Conservation (phyloP, 1,140 invertebrate genomes). For the Agrilus planipennis region DNA sequence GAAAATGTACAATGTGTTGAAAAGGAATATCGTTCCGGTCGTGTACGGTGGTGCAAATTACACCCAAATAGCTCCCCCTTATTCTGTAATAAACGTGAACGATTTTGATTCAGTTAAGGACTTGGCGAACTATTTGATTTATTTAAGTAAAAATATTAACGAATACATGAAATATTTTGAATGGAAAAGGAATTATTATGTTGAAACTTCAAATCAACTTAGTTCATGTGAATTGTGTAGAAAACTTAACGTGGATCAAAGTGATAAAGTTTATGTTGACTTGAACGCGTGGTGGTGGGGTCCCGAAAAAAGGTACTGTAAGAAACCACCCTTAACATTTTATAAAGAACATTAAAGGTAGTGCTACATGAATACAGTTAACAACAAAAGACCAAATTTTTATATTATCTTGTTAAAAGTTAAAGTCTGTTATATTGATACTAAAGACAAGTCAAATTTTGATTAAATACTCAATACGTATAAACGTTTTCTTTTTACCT, state of each 20-base stretch:
- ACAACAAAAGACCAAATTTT: no score
- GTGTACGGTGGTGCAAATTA: slow-evolving; percentile 44
- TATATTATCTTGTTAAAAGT: no score
- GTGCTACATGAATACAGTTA: no score
- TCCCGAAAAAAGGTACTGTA: neutral
- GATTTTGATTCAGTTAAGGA: slow-evolving; percentile 37
- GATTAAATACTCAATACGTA: no score
- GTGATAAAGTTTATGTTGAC: slow-evolving; percentile 7
- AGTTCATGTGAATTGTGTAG: slow-evolving; percentile 28
- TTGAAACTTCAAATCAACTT: slow-evolving; percentile 7
- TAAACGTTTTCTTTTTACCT: no score
- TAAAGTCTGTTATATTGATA: no score
- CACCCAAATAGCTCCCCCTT: slow-evolving; percentile 37
- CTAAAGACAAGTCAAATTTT: no score
- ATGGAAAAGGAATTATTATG: slow-evolving; percentile 37
- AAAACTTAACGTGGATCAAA: slow-evolving; percentile 18
- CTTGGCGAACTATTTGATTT: slow-evolving; percentile 40
- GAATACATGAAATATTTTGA: slow-evolving; percentile 40
- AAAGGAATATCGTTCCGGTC: slow-evolving; percentile 38
- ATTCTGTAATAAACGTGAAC: slow-evolving; percentile 47
- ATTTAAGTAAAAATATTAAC: slow-evolving; percentile 39
- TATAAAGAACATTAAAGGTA: no score
- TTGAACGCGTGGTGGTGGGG: slow-evolving; percentile 6
- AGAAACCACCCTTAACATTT: no score
- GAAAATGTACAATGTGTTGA: slow-evolving; percentile 42